Base-by-base conservation (phyloP, 1,140 invertebrate genomes). In the Rhizoglyphus robini region DNA sequence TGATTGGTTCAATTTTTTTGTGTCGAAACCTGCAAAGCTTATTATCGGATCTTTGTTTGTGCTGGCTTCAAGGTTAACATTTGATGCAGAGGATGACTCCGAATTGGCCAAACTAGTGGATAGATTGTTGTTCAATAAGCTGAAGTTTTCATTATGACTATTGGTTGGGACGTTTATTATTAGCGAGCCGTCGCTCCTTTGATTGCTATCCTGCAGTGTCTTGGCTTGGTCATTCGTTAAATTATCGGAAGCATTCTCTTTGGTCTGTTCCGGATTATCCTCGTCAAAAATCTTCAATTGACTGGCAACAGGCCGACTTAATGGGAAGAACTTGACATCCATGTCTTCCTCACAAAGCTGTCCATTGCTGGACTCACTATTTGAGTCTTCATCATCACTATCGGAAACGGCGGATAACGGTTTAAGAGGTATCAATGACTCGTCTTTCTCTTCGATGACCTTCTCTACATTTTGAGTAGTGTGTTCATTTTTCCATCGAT, bases 301-400 rank as follows among this genome's bases (percentile, higher is more conserved):
- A 32, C 20, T 46, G 34, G 32, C 3, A 4, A 63, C 46, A 4
- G 5, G 25, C 18, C 63, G n/a, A 48, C 61, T 63, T 27, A 51
- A 57, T 25, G 63, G 63, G 31, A 64, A 64, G 41, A 49, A 64
- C 3, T 64, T 29, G 20, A 64, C 47, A 31, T 48, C 25, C 5
- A 38, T 31, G 29, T 64, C 63, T 25, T 64, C 63, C 2, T 60
- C 58, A 46, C 36, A 15, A 1, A 60, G 30, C 27, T 60, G 58
- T 20, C 36, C 27, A 60, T 32, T 32, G 23, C 15, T 27, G 13
- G 15, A 13, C 8, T 54, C 8, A 15, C 31, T 32, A 23, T 54
- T 15, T 8, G 51, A 27, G 29, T 60, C 58, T n/a, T 38, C 58
- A 13, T 30, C 27, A 20, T 34, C 58, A 29, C 31, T 30, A 18